A percentile compares a stretch with the other conserved stretches of the same genome.
phyloP scores from a whole-genome alignment of 1,140 invertebrate species.

The Hestina assimilis region DNA sequence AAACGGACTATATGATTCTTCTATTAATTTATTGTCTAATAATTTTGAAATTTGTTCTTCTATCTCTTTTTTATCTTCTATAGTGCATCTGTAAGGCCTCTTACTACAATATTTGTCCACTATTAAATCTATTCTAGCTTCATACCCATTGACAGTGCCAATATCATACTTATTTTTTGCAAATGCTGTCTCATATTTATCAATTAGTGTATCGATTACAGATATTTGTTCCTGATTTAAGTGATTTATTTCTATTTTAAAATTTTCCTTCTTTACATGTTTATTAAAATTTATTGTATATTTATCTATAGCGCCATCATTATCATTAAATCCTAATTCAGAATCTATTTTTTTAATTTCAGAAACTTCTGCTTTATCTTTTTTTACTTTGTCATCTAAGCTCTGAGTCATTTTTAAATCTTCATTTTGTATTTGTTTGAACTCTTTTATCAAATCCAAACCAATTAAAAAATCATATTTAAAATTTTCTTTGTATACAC shows the following conservation, averaged over 20 bases:
- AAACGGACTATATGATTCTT: conserved; percentile 6
- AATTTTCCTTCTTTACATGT: background rate
- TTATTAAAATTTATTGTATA: background rate
- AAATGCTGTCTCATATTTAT: background rate
- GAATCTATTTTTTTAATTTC: too few relatives aligned
- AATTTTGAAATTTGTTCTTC: conserved; percentile 1
- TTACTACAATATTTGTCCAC: conserved; percentile 4
- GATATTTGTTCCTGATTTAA: background rate
- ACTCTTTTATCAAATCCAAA: conserved; percentile 28
- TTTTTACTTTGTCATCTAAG: too few relatives aligned
- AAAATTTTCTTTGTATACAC: conserved; percentile 28
- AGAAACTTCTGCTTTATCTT: too few relatives aligned
- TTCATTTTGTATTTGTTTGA: conserved; percentile 26
- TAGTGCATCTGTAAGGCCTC: background rate
- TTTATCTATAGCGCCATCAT: background rate
- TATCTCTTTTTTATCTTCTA: conserved; percentile 8
- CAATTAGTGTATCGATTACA: background rate
- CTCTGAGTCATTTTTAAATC: conserved; percentile 18
- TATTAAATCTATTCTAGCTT: background rate
- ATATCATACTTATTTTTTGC: conserved; percentile 7
- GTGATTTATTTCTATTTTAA: background rate
- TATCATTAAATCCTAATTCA: too few relatives aligned
- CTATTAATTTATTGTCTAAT: background rate
- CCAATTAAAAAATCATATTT: conserved; percentile 34
- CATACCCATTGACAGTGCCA: background rate